A percentile compares a stretch with the other conserved stretches of the same genome.
Evolutionary conservation across 2,888 invertebrate genomes (phyloP).

Genomic region (Lomographa bimaculata): DNA sequence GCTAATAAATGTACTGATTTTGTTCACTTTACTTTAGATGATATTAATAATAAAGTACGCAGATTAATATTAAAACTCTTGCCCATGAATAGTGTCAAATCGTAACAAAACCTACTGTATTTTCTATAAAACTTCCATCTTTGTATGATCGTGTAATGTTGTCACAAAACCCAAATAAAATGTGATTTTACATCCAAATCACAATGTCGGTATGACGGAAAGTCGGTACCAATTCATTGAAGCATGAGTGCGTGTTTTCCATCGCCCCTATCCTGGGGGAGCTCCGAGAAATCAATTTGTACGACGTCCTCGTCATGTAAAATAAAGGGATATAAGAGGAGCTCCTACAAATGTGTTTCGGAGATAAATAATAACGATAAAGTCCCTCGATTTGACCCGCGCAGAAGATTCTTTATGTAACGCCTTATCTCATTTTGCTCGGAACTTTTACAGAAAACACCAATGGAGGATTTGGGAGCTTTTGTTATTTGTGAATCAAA

Average conservation of each 20-base stretch:
- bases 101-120: too few relatives aligned
- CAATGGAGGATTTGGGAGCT: constrained; percentile 45
- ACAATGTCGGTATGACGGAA: constrained; percentile 21
- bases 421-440: constrained; percentile 55
- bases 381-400: constrained; percentile 60
- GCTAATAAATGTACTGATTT: too few relatives aligned
- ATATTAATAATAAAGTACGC: too few relatives aligned
- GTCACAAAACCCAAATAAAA: constrained; percentile 13
- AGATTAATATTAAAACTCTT: too few relatives aligned
- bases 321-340: constrained; percentile 57
- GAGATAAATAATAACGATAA: constrained; percentile 68
- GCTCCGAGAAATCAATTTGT: constrained; percentile 56
- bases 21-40: too few relatives aligned
- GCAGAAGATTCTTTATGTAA: constrained; percentile 54
- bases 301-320: constrained; percentile 51
- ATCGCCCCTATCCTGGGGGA: constrained; percentile 41
- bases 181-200: constrained; percentile 17
- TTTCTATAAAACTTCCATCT: too few relatives aligned
- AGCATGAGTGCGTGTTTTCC: constrained; percentile 41
- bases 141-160: constrained; percentile 10
- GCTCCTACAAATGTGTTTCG: constrained; percentile 57
- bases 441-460: constrained; percentile 48
- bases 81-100: too few relatives aligned
- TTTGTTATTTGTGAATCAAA: constrained; percentile 53
- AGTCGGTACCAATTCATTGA: constrained; percentile 41